These are phyloP conservation scores for Heliconius aoede DNA, from an alignment of 2,888 invertebrate genomes.

Conservation along the genomic window DNA sequence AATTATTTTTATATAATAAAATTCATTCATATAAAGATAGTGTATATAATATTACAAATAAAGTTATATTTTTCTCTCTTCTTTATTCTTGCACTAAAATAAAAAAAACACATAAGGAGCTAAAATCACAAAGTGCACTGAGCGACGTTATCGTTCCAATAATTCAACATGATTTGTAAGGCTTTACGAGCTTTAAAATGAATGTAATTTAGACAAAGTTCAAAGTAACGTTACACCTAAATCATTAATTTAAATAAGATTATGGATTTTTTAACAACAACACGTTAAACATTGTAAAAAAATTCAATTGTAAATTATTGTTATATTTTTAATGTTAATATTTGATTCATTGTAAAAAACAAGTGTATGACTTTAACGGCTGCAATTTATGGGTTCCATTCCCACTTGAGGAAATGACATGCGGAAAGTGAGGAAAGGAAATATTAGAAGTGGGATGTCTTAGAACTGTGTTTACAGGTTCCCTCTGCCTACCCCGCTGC, in stretches of 20 bases:
- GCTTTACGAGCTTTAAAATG: conserved; percentile 12
- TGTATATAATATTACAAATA: not conserved
- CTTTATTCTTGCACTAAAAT: not conserved
- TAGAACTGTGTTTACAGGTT: not conserved
- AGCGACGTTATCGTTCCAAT: conserved; percentile 5
- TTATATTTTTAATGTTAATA: too few species aligned
- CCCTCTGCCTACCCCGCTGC: not conserved
- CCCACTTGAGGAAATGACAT: too few species aligned
- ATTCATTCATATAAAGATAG: not conserved
- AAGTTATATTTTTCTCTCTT: too few species aligned
- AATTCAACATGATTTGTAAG: conserved; percentile 21
- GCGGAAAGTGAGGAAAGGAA: too few species aligned
- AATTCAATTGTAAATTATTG: too few species aligned
- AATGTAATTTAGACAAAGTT: conserved; percentile 11
- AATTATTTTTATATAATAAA: not conserved
- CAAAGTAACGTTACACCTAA: not conserved
- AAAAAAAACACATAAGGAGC: not conserved
- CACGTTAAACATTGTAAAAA: too few species aligned
- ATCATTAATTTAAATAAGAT: not conserved
- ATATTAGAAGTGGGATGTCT: not conserved
- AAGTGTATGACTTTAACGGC: too few species aligned
- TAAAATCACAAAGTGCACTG: not conserved
- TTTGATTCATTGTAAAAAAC: too few species aligned
- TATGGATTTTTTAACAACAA: not conserved
- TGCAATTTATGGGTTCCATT: too few species aligned